Evolutionary conservation across 2,797 vertebrate genomes (phyloP), one percentile per base, ranked within the genome.

Genomic region (Jordanella pulchra): DNA sequence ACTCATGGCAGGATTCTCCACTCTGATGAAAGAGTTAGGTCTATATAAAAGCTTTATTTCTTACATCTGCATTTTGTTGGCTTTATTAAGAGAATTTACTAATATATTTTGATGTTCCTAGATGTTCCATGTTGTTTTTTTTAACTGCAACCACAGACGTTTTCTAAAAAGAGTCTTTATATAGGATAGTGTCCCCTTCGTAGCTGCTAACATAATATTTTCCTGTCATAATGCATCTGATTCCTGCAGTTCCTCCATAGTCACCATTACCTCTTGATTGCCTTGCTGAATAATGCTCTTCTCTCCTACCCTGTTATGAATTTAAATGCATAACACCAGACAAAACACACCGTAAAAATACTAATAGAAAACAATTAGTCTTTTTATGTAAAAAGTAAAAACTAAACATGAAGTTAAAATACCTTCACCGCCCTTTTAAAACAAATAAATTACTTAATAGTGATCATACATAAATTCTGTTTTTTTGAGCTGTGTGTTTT

Each of bases 1-100:
- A 21, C 27, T 68, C 66, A 81, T 13, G 83, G 75, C 73, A 79
- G 67, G 75, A 74, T 63, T 6, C 14, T 35, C 47, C n/a, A 4
- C 9, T 55, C 42, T 56, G 47, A 3, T 66, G 11, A 45, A 13
- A 35, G 0, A 12, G 39, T 71, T 0, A 23, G 39, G 15, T 39
- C 3, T 58, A 61, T 51, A 3, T 50, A 63, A 54, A 12, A 66
- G 7, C 69, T 58, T 18, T 17, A 3, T 73, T 39, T 30, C 1
- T 32, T 50, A 65, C 14, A 78, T 45, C 13, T 44, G 12, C 9
- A 6, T 48, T 73, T 64, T 27, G 23, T 1, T 23, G 6, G 18
- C 25, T 47, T 25, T 17, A 48, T 58, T 58, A 6, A 69, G 2
- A 50, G 30, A 32, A 10, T 2, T 35, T 0, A 13, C 10, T 32